Evolutionary conservation across 2,888 invertebrate species (phyloP).

Genomic region (Apodemia mormo): DNA sequence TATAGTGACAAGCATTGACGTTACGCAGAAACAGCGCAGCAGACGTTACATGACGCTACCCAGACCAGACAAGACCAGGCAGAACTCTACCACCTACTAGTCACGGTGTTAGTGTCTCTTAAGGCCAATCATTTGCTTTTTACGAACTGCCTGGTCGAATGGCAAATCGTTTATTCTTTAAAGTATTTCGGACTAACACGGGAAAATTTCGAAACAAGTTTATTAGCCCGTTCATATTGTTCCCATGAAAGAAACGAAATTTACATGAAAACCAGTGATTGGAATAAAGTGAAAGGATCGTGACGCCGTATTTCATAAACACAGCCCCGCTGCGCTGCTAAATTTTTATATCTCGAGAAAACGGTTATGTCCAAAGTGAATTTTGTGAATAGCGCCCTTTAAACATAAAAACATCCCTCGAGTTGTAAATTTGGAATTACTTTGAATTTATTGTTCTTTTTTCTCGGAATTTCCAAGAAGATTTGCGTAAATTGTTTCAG

Average conservation of each 20-base stretch:
- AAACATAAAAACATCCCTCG: slow-evolving; percentile 40
- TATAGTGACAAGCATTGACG: too few relatives aligned
- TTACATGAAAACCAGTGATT: slow-evolving; percentile 1
- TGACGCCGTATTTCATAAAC: slow-evolving; percentile 53
- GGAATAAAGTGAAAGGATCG: slow-evolving; percentile 19
- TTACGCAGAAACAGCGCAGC: too few relatives aligned
- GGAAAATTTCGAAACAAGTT: too few relatives aligned
- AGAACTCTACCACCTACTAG: too few relatives aligned
- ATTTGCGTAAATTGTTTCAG: neutral
- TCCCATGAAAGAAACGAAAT: neutral
- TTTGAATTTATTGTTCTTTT: slow-evolving; percentile 27
- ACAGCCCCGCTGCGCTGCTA: slow-evolving; percentile 60
- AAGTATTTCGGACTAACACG: too few relatives aligned
- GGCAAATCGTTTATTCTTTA: too few relatives aligned
- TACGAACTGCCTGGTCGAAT: too few relatives aligned
- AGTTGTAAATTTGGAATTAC: slow-evolving; percentile 44
- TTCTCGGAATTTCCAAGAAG: neutral
- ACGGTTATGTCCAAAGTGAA: slow-evolving; percentile 67
- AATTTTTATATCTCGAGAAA: slow-evolving; percentile 64
- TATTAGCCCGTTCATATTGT: too few relatives aligned
- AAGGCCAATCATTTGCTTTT: too few relatives aligned
- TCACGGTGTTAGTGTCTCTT: too few relatives aligned
- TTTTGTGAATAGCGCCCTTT: slow-evolving; percentile 50
- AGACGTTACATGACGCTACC: too few relatives aligned
- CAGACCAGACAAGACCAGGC: too few relatives aligned